Base-by-base conservation (phyloP, 2,113 vertebrate genomes). In the Psilopogon haemacephalus region DNA sequence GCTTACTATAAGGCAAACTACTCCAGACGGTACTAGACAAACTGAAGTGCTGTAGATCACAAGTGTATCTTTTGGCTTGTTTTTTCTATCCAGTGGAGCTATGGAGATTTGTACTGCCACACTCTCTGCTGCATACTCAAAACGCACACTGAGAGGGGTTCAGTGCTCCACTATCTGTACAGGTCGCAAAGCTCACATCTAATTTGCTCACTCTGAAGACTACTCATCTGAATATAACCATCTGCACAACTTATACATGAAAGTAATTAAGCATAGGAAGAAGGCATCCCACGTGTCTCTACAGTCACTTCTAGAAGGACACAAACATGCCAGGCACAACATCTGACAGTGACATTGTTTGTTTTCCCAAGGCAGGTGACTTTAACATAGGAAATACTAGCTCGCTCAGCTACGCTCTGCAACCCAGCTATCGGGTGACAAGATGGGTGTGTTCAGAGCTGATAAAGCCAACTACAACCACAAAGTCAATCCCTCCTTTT, bases 31-130 rank as follows among this genome's bases (percentile, higher is more conserved):
- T 79, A 32, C 74, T 11, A 64, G n/a, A 50, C 30, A 80, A 73
- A 59, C 5, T 80, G 4, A 3, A 56, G 6, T 42, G 30, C 0
- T 35, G 12, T 0, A 35, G 30, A 38, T 15, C 4, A 11, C 27
- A 9, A 8, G 8, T 10, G 7, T 30, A 24, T 8, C 24, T 62
- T 58, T 23, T 28, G 28, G 8, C 14, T 68, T 75, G 48, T 38
- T 27, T 71, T 38, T 48, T 35, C 68, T 70, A 35, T 50, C 16
- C 32, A 28, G 8, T 32, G 46, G 56, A 84, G 52, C 28, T 42
- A 7, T 2, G 15, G 28, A 46, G 37, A 50, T 55, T 37, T 32
- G 37, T 74, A 68, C 28, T 60, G 37, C 4, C 27, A 27, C 15
- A 40, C 26, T 8, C 64, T 38, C 80, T 60, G 32, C 58, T 21